Evolutionary conservation across 2,797 vertebrate species (phyloP).

Genomic region (Catharus ustulatus): DNA sequence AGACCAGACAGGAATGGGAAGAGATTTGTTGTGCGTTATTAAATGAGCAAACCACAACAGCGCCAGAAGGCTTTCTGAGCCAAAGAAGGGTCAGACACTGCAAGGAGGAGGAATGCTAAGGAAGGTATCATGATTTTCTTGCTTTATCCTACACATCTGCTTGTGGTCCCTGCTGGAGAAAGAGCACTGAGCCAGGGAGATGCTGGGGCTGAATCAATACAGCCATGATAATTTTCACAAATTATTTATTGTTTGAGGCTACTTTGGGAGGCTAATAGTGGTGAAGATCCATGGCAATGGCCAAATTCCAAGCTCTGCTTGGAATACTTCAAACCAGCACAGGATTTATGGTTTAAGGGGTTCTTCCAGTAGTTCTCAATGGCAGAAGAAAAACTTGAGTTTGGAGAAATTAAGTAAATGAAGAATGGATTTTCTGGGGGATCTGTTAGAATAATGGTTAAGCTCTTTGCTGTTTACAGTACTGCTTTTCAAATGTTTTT

Average conservation of each 20-base stretch:
- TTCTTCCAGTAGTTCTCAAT: background rate
- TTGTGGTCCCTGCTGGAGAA: background rate
- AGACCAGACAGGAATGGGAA: background rate
- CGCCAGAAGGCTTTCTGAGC: background rate
- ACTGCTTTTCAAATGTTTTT: background rate
- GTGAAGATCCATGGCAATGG: background rate
- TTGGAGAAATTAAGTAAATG: background rate
- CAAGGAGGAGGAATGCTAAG: background rate
- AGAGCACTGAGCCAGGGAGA: background rate
- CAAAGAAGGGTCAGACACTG: background rate
- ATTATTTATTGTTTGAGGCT: background rate
- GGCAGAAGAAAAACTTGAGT: background rate
- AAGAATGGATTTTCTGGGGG: background rate
- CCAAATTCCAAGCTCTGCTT: background rate
- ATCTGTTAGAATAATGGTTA: background rate
- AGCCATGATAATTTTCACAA: background rate
- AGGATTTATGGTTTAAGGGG: background rate
- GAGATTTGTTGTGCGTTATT: background rate
- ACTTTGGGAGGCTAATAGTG: background rate
- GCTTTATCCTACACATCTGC: accelerated
- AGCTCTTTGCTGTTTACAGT: background rate
- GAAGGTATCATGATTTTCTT: background rate
- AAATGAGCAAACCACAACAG: background rate
- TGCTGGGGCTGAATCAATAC: background rate
- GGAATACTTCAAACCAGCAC: background rate